Conservation (phyloP, 1,140 invertebrate genomes). For the Zophobas morio region DNA sequence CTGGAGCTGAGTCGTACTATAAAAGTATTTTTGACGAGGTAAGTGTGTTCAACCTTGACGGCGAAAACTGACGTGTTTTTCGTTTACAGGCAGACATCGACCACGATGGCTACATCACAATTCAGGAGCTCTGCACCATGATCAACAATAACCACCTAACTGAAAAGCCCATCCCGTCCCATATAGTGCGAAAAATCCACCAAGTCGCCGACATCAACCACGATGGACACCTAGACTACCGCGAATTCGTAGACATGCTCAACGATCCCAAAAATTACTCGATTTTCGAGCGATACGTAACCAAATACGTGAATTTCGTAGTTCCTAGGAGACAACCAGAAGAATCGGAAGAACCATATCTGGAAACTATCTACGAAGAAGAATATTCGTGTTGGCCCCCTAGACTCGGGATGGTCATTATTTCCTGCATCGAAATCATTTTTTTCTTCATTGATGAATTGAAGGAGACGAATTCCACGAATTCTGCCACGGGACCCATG, state of each 20-base stretch:
- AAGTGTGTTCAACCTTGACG: too few relatives aligned
- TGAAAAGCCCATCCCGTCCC: too few relatives aligned
- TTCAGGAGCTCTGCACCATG: too few relatives aligned
- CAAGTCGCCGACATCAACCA: slow-evolving; percentile 79
- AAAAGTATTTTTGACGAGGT: too few relatives aligned
- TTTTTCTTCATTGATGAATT: slow-evolving; percentile 79
- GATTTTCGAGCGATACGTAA: slow-evolving; percentile 71
- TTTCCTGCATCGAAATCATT: slow-evolving; percentile 80
- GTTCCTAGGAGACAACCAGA: slow-evolving; percentile 58
- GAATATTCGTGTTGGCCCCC: slow-evolving; percentile 90
- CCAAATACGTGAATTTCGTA: slow-evolving; percentile 64
- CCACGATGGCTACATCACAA: too few relatives aligned
- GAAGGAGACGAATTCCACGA: slow-evolving; percentile 62
- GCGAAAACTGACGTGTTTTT: too few relatives aligned
- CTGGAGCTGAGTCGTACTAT: too few relatives aligned
- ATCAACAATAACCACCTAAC: too few relatives aligned
- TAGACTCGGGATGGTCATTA: slow-evolving; percentile 87
- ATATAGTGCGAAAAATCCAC: slow-evolving; percentile 73
- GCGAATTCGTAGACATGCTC: slow-evolving; percentile 87
- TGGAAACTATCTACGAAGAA: slow-evolving; percentile 78
- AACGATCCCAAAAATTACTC: slow-evolving; percentile 74
- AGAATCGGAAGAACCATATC: not conserved
- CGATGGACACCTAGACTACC: slow-evolving; percentile 81
- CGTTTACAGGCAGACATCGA: too few relatives aligned
- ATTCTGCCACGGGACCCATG: slow-evolving; percentile 77